These are phyloP conservation scores for Ceratosolen solmsi DNA, from an alignment of 1,140 invertebrate species.

Conservation along the genomic window DNA sequence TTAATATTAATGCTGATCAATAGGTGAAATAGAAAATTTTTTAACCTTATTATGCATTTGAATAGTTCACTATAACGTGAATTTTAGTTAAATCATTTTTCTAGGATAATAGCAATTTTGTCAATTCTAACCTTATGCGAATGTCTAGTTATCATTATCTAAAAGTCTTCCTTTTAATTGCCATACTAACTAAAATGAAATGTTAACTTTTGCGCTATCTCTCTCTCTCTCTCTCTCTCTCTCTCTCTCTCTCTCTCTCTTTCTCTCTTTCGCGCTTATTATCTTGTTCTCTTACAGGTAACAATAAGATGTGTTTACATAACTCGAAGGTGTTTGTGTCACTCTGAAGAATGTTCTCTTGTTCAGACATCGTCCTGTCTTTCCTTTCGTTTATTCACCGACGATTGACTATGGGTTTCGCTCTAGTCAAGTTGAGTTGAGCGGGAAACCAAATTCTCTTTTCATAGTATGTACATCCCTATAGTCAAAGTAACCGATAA, in stretches of 20 bases:
- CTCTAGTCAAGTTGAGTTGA: conserved; percentile 27
- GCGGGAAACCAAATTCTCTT: conserved; percentile 34
- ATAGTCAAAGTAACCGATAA: background rate
- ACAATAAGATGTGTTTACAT: conserved; percentile 54
- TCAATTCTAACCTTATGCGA: too few relatives aligned
- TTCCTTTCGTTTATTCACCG: conserved; percentile 33
- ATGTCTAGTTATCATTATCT: background rate
- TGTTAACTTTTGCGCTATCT: background rate
- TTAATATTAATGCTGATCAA: too few relatives aligned
- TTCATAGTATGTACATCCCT: background rate
- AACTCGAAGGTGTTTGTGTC: conserved; percentile 57
- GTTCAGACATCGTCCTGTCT: conserved; percentile 48
- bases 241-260: background rate
- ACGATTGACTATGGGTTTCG: conserved; percentile 13
- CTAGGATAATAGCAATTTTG: too few relatives aligned
- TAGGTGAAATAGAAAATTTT: too few relatives aligned
- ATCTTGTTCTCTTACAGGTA: background rate
- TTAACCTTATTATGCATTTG: too few relatives aligned
- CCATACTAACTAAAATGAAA: background rate
- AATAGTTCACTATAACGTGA: too few relatives aligned
- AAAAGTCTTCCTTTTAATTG: background rate
- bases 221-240: background rate
- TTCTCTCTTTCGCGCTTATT: background rate
- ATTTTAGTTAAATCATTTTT: too few relatives aligned
- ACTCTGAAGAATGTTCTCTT: conserved; percentile 53